Evolutionary conservation across 2,888 invertebrate genomes (phyloP), one percentile per base, ranked within the genome.

Genomic region (Bruchidius siliquastri): DNA sequence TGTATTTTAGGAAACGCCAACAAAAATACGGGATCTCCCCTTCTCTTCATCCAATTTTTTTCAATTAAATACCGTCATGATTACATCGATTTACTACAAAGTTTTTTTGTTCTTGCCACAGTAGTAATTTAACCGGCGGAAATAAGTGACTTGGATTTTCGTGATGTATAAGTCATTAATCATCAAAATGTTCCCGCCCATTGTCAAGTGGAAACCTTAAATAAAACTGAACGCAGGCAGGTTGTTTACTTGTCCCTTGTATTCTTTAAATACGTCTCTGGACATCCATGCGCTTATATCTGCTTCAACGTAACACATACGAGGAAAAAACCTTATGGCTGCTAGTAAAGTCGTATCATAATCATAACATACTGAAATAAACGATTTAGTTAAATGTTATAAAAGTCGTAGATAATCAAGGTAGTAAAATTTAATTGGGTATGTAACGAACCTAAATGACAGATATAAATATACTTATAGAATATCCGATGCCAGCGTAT

Each of bases 341-440:
- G 49, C 49, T 49, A 49, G 49, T 49, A 49, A 49, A 49, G 49
- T 13, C 49, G 49, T 49, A 49, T 49, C 49, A 49, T 49, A 49
- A 49, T 49, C 49, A 49, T 49, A 49, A 49, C 71, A 69, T 69
- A 71, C 73, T 71, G 71, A 74, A 71, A 74, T 72, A 74, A 49
- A 49, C 49, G 49, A 49, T 49, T 49, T 49, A 49, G 49, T 49
- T 49, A 49, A 68, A 70, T 49, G 49, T 49, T 49, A 49, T 49
- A 49, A 49, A 49, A 49, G 73, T 74, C 73, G 72, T 76, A 75
- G 74, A 76, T 77, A 78, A 77, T 75, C 75, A 72, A 76, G 75
- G 78, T 77, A 76, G 76, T 79, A 79, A 79, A 79, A 79, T 79
- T 79, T 79, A 79, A 79, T 79, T 76, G 77, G 75, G 74, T 75